Evolutionary conservation across 2,797 vertebrate species (phyloP).

Genomic region (Capromys pilorides): DNA sequence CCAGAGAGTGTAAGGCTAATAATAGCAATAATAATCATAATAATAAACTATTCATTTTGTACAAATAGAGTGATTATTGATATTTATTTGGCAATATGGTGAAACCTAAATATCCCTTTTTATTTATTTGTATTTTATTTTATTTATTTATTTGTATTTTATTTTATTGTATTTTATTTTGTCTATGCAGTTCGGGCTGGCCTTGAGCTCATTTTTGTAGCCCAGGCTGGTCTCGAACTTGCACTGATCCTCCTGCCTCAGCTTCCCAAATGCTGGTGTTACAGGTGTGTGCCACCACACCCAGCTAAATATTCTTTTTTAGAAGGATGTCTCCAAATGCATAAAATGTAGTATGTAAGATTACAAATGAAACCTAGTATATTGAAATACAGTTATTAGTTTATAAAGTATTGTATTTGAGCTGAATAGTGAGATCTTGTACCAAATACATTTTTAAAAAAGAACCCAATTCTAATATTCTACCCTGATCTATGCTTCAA

Average conservation of each 20-base stretch:
- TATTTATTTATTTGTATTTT: too few species aligned
- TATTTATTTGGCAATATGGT: slow-evolving; percentile 28
- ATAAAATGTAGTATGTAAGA: background rate
- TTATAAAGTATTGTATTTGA: background rate
- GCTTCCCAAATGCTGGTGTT: too few species aligned
- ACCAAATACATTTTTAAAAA: background rate
- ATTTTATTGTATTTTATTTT: too few species aligned
- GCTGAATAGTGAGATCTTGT: too few species aligned
- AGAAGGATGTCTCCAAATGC: slow-evolving; percentile 19
- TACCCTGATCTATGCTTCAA: slow-evolving; percentile 18
- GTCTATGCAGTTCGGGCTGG: too few species aligned
- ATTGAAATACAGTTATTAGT: slow-evolving; percentile 27
- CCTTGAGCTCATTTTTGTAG: too few species aligned
- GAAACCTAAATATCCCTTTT: background rate
- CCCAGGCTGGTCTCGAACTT: too few species aligned
- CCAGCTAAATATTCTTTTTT: background rate
- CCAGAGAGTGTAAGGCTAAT: background rate
- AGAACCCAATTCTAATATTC: slow-evolving; percentile 20
- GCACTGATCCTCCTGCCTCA: too few species aligned
- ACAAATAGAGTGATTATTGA: background rate
- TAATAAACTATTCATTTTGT: background rate
- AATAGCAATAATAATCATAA: background rate
- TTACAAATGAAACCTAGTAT: background rate
- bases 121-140: too few species aligned
- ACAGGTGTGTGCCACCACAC: too few species aligned